These are phyloP conservation scores for Zophobas atratus DNA, from an alignment of 1,140 invertebrate genomes.

Conservation along the genomic window DNA sequence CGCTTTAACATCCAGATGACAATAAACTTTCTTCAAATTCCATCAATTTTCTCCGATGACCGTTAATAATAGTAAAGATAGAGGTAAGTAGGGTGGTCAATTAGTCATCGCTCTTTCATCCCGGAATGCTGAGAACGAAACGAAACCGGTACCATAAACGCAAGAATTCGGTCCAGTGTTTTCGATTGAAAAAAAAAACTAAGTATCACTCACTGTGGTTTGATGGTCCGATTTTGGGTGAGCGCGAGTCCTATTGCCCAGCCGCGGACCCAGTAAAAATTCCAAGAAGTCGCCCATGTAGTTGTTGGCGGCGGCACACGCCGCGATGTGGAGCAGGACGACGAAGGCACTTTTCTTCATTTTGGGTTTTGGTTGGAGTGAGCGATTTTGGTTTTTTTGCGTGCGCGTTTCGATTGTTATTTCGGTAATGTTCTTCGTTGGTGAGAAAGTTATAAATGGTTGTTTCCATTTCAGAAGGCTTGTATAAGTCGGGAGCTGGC, in stretches of 20 bases:
- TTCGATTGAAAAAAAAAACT: too few relatives aligned
- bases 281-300: too few relatives aligned
- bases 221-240: neutral
- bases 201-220: neutral
- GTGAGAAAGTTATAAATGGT: conserved; percentile 24
- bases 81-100: conserved; percentile 35
- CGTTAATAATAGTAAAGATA: conserved; percentile 34
- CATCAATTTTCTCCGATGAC: conserved; percentile 30
- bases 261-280: too few relatives aligned
- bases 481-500: neutral
- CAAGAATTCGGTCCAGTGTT: neutral
- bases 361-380: neutral
- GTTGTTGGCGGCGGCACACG: too few relatives aligned
- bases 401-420: neutral
- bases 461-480: conserved; percentile 8
- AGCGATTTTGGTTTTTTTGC: neutral
- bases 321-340: neutral
- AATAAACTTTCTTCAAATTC: conserved; percentile 34
- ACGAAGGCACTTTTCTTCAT: neutral
- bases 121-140: conserved; percentile 8
- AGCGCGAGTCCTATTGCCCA: neutral
- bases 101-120: conserved; percentile 17
- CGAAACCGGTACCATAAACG: conserved; percentile 12
- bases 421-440: conserved; percentile 9
- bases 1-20: conserved; percentile 6